Evolutionary conservation across 37 sponge, comb jelly and placozoan genomes (phyloP).

Genomic region (Bolinopsis microptera): DNA sequence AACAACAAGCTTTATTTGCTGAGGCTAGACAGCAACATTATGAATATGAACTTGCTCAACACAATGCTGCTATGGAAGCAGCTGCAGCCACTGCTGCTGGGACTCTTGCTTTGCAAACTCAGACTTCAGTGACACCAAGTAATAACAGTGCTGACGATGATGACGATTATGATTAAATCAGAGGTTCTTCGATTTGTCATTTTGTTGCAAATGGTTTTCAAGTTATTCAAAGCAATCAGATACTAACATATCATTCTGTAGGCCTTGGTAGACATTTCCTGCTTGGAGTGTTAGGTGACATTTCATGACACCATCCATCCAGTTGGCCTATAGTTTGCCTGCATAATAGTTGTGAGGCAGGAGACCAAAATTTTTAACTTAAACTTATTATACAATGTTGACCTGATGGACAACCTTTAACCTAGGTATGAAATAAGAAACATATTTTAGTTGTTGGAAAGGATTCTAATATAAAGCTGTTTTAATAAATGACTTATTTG

Average conservation of each 20-base stretch:
- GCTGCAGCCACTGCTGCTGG: not conserved
- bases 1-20: slow-evolving; percentile 90
- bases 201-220: too few relatives aligned
- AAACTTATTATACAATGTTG: too few relatives aligned
- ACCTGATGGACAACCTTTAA: not conserved
- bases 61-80: slow-evolving; percentile 56
- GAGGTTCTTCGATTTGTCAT: too few relatives aligned
- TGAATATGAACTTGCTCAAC: slow-evolving; percentile 63
- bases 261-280: too few relatives aligned
- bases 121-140: not conserved
- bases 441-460: too few relatives aligned
- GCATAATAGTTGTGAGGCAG: too few relatives aligned
- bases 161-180: slow-evolving; percentile 41
- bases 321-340: not conserved
- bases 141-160: slow-evolving; percentile 57
- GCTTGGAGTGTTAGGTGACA: too few relatives aligned
- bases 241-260: too few relatives aligned
- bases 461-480: not conserved
- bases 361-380: not conserved
- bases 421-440: too few relatives aligned
- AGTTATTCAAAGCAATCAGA: too few relatives aligned
- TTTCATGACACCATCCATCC: too few relatives aligned
- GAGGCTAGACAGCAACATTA: slow-evolving; percentile 80
- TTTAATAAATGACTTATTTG: not conserved
- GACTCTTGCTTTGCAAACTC: not conserved